phyloP scores from a whole-genome alignment of 1,140 invertebrate species.

The Eriocheir sinensis region DNA sequence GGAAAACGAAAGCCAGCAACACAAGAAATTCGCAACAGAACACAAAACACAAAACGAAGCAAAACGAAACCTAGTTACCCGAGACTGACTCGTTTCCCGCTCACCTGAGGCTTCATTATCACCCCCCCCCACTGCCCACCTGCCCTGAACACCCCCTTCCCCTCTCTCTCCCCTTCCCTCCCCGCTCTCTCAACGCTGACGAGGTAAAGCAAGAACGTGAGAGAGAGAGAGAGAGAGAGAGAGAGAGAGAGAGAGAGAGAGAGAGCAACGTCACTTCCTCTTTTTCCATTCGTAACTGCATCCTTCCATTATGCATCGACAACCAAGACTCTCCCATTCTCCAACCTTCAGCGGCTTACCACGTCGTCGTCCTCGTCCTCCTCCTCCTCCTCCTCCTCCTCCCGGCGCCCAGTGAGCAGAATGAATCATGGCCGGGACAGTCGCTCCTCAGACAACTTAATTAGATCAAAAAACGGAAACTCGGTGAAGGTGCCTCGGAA shows the following conservation, averaged over 20 bases:
- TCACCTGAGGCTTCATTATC: background rate
- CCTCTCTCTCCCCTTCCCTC: background rate
- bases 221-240: background rate
- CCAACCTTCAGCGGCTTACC: no score
- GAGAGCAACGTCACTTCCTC: no score
- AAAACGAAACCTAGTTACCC: background rate
- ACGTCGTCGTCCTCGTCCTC: no score
- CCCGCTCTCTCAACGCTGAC: background rate
- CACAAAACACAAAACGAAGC: background rate
- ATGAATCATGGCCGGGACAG: background rate
- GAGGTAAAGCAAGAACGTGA: background rate
- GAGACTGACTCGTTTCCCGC: background rate
- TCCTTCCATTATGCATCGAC: no score
- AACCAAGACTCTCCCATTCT: background rate
- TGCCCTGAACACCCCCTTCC: background rate
- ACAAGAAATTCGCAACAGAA: background rate
- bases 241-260: background rate
- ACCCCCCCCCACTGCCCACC: background rate
- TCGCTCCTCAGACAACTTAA: background rate
- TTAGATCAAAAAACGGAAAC: constrained; percentile 17
- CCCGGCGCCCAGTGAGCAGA: background rate
- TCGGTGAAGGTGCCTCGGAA: background rate
- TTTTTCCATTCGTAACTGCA: no score
- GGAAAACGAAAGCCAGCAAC: no score
- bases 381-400: background rate